A percentile compares a stretch with the other conserved stretches of the same genome.
phyloP scores from a whole-genome alignment of 2,113 vertebrate species.

The Gallinago jamesoni region DNA sequence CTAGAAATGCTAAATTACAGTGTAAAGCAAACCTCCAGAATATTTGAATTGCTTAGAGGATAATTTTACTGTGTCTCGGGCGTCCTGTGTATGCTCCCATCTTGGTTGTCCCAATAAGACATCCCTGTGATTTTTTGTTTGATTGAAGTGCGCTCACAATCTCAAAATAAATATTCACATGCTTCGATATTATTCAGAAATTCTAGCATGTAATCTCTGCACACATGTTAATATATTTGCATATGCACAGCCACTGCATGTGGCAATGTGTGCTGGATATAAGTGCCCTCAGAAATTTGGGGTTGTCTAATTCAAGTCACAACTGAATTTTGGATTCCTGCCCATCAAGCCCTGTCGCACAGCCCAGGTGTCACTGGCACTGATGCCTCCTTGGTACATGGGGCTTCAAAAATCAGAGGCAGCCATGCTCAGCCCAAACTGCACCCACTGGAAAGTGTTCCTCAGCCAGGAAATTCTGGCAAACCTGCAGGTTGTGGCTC shows the following conservation, averaged over 20 bases:
- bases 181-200: background rate
- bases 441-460: background rate
- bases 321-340: background rate
- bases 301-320: background rate
- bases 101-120: background rate
- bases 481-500: background rate
- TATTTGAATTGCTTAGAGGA: background rate
- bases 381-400: background rate
- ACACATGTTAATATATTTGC: background rate
- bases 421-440: background rate
- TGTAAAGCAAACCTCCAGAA: slow-evolving; percentile 13
- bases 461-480: background rate
- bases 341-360: accelerated
- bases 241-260: background rate
- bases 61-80: slow-evolving; percentile 19
- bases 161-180: background rate
- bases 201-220: background rate
- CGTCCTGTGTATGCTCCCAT: background rate
- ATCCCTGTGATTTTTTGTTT: background rate
- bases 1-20: slow-evolving; percentile 50
- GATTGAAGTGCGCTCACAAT: background rate
- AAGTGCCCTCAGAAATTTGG: background rate
- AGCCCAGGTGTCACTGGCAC: background rate
- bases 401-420: background rate
- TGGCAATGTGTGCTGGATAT: background rate